phyloP scores from a whole-genome alignment of 1,140 invertebrate genomes.

The Nomia melanderi region DNA sequence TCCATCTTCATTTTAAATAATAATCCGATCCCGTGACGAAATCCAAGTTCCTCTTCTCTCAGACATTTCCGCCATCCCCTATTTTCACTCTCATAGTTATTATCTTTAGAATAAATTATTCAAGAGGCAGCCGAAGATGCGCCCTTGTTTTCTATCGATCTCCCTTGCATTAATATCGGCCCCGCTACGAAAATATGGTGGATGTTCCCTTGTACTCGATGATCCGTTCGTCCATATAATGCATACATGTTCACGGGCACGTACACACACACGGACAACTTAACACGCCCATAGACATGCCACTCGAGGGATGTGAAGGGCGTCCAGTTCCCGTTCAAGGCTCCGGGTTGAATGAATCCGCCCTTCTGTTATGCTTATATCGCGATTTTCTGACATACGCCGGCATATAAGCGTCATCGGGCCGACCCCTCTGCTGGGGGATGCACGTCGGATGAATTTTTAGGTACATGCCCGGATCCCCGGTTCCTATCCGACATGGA shows the following conservation, averaged over 20 bases:
- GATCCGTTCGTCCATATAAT: neutral
- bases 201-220: neutral
- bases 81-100: too few species aligned
- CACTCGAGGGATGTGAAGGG: neutral
- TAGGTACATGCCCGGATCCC: neutral
- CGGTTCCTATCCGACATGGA: neutral
- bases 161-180: neutral
- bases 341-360: neutral
- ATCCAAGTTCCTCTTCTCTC: too few species aligned
- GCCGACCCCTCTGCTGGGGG: neutral
- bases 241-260: neutral
- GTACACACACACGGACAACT: neutral
- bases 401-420: neutral
- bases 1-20: too few species aligned
- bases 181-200: neutral
- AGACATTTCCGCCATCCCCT: too few species aligned
- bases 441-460: conserved; percentile 6
- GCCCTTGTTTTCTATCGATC: neutral
- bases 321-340: conserved; percentile 1
- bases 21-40: too few species aligned
- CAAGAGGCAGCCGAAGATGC: neutral
- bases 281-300: neutral
- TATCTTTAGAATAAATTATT: too few species aligned
- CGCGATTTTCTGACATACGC: conserved; percentile 5
- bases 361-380: conserved; percentile 4